Evolutionary conservation across 2,888 invertebrate species (phyloP).

Genomic region (Nemoura dubitans): DNA sequence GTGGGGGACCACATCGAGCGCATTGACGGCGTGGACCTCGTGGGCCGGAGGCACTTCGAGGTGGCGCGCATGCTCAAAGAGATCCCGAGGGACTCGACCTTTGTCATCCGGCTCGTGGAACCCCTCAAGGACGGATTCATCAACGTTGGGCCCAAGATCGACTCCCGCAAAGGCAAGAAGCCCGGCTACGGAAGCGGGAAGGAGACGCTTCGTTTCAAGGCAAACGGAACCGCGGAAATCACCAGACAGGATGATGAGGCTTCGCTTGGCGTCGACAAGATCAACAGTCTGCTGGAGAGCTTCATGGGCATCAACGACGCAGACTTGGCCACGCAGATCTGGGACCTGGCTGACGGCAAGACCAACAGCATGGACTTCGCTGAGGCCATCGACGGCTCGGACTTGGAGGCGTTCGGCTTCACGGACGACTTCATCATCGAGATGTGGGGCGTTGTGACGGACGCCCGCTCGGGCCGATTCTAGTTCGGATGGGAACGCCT

Average conservation of each 20-base stretch:
- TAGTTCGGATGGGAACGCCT: too few relatives aligned
- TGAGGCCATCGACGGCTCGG: conserved; percentile 90
- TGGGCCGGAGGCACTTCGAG: conserved; percentile 94
- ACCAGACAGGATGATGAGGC: conserved; percentile 86
- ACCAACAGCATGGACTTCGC: conserved; percentile 95
- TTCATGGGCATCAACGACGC: conserved; percentile 98
- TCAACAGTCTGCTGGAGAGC: conserved; percentile 89
- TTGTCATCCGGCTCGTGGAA: conserved; percentile 89
- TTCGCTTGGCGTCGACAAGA: conserved; percentile 86
- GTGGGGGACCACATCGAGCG: conserved; percentile 98
- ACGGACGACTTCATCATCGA: conserved; percentile 98
- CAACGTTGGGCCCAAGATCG: conserved; percentile 82
- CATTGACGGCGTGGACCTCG: conserved; percentile 81
- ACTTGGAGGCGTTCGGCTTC: conserved; percentile 93
- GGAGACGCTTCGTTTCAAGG: conserved; percentile 92
- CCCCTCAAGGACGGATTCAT: conserved; percentile 92
- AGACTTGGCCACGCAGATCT: conserved; percentile 87
- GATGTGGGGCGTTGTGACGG: conserved; percentile 96
- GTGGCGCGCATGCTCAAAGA: conserved; percentile 95
- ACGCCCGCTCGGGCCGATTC: conserved; percentile 76
- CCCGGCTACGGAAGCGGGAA: conserved; percentile 83
- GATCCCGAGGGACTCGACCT: conserved; percentile 86
- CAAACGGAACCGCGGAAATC: conserved; percentile 90
- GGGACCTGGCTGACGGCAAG: conserved; percentile 88
- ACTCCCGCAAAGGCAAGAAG: conserved; percentile 63